These are phyloP conservation scores for Tylochromis polylepis DNA, from an alignment of 2,113 vertebrate species.

Conservation along the genomic window DNA sequence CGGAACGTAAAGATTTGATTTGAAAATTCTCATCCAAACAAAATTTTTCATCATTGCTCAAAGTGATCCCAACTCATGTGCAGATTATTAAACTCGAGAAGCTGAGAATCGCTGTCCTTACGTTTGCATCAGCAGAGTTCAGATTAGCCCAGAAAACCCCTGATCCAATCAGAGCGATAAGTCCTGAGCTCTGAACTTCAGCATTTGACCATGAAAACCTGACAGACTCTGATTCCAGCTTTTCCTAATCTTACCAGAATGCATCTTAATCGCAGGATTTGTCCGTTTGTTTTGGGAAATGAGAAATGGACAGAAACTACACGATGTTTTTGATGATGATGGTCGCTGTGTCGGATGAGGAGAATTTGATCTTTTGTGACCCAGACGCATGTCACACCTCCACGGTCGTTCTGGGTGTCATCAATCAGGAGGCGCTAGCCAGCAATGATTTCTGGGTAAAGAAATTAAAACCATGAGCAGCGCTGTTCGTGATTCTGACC, in stretches of 20 bases:
- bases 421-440: fast-evolving
- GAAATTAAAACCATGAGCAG: neutral
- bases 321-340: fast-evolving
- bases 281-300: neutral
- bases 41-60: neutral
- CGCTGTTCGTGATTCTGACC: neutral
- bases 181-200: neutral
- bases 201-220: fast-evolving
- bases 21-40: neutral
- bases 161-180: neutral
- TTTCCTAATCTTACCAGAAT: too few species aligned
- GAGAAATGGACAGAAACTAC: neutral
- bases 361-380: neutral
- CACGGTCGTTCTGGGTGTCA: fast-evolving
- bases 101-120: fast-evolving
- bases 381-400: neutral
- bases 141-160: neutral
- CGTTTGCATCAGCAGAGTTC: neutral
- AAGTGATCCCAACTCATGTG: fast-evolving
- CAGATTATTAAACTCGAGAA: neutral
- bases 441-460: neutral
- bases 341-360: neutral
- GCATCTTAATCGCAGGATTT: neutral
- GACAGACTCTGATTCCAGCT: too few species aligned
- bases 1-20: fast-evolving